Conservation (phyloP, 2,888 invertebrate species). For the Latrodectus hesperus region DNA sequence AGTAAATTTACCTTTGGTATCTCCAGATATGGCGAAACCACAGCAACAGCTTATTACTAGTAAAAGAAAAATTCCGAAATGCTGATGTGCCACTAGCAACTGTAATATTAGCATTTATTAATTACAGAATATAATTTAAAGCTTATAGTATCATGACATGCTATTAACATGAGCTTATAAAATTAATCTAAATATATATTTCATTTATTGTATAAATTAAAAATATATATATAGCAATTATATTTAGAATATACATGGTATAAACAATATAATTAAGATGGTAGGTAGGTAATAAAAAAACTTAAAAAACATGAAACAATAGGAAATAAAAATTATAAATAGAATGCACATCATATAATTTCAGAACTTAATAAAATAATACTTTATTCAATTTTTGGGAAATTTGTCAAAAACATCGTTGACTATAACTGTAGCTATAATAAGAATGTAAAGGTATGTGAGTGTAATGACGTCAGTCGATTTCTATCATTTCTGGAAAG, state of each 20-base stretch:
- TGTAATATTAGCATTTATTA: too few relatives aligned
- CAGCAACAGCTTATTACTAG: slow-evolving; percentile 59
- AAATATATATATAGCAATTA: background rate
- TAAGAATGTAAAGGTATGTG: too few relatives aligned
- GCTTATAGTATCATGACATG: too few relatives aligned
- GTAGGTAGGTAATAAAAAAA: background rate
- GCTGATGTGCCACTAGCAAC: slow-evolving; percentile 29
- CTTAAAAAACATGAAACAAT: background rate
- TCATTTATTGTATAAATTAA: background rate
- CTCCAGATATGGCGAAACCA: slow-evolving; percentile 68
- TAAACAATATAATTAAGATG: too few relatives aligned
- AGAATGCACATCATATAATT: background rate
- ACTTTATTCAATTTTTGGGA: background rate
- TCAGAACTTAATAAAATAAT: background rate
- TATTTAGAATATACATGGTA: too few relatives aligned
- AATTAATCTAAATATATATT: background rate
- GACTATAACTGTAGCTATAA: too few relatives aligned
- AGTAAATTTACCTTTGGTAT: slow-evolving; percentile 60
- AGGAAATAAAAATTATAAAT: background rate
- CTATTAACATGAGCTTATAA: background rate
- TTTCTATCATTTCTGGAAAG: too few relatives aligned
- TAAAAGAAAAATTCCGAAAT: slow-evolving; percentile 63
- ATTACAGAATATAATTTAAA: too few relatives aligned
- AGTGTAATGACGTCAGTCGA: too few relatives aligned
- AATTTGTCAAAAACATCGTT: background rate